Evolutionary conservation across 2,888 invertebrate species (phyloP), one percentile per base, ranked within the genome.

Genomic region (Pyralis farinalis): DNA sequence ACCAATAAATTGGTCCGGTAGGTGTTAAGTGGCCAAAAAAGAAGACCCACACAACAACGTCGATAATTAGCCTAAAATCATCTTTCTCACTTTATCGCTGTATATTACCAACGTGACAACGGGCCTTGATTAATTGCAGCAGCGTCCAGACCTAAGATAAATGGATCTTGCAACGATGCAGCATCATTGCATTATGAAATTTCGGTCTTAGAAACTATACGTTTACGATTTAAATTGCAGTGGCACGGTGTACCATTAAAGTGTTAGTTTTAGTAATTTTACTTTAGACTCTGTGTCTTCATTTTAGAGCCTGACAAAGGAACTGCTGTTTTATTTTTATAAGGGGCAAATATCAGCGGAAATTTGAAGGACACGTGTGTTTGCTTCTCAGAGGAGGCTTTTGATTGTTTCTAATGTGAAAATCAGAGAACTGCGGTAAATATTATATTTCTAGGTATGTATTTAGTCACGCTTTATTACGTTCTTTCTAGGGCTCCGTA

Each of bases 51-150:
- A 49, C 64, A 67, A 72, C 77, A 76, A 69, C 70, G 65, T 58
- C 69, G 76, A 81, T 86, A 86, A 86, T 86, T 86, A 86, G 84
- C 77, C 68, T 67, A 71, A 77, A 83, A 84, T 84, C 81, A 82
- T 84, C 75, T 76, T 83, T 79, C 84, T 78, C 75, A 76, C 76
- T 79, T 80, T 84, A 81, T 73, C 77, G 56, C 62, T 57, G 68
- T 73, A 76, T 80, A 74, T 73, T 74, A 72, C 69, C 69, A 68
- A 79, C 76, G 77, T 83, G 85, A 85, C 85, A 85, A 79, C 80
- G 75, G 68, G 70, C 55, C 68, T 83, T 86, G 85, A 86, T 85
- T 85, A 85, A 86, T 86, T 83, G 82, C 84, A 69, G 67, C 71
- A 65, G 70, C 72, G 77, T 77, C 75, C 73, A 74, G 72, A 70